Conservation (phyloP, 1,140 invertebrate genomes). For the Tetranychus urticae region DNA sequence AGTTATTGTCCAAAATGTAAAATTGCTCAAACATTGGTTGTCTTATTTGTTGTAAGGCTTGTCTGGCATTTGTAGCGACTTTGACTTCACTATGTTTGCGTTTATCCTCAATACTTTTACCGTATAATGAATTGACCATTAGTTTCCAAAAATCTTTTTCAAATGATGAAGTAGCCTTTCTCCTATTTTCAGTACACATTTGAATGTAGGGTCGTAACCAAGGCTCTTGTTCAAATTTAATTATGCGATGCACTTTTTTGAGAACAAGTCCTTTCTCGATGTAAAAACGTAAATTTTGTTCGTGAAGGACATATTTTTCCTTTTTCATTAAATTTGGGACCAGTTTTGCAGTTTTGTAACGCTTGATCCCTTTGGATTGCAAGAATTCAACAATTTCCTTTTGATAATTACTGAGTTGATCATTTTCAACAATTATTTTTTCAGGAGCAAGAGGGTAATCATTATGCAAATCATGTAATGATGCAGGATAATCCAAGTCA, state of each 20-base stretch:
- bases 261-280: constrained; percentile 22
- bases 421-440: background rate
- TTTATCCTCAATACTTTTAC: constrained; percentile 27
- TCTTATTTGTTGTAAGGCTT: constrained; percentile 17
- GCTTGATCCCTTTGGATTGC: background rate
- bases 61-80: constrained; percentile 17
- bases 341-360: constrained; percentile 2
- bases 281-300: constrained; percentile 25
- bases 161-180: constrained; percentile 15
- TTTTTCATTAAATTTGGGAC: constrained; percentile 5
- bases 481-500: background rate
- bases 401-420: background rate
- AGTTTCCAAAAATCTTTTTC: constrained; percentile 19
- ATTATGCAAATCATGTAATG: background rate
- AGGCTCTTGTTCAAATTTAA: constrained; percentile 24
- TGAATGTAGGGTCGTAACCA: constrained; percentile 25
- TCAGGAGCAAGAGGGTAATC: background rate
- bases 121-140: constrained; percentile 25
- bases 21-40: constrained; percentile 20
- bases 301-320: constrained; percentile 25
- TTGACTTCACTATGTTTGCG: constrained; percentile 21
- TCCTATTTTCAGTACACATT: constrained; percentile 19
- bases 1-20: constrained; percentile 11
- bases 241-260: constrained; percentile 24
- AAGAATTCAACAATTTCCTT: background rate